phyloP scores from a whole-genome alignment of 1,140 invertebrate species.

The Lordiphosa collinella region DNA sequence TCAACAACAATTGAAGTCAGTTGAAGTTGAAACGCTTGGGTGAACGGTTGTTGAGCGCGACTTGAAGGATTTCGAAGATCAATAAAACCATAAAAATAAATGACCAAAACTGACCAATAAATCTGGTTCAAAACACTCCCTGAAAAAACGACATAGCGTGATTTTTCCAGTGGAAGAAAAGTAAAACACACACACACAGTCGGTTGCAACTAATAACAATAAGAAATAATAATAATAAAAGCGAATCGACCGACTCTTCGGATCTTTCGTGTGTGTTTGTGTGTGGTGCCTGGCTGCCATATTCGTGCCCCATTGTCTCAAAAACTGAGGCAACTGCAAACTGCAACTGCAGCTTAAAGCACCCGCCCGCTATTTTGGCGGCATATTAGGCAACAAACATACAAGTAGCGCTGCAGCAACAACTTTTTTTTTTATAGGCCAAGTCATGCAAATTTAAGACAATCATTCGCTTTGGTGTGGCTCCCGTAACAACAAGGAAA shows the following conservation, averaged over 20 bases:
- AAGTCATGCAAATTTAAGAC: conserved; percentile 59
- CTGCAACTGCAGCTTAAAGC: conserved; percentile 32
- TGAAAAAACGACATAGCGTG: conserved; percentile 1
- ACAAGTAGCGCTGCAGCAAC: conserved; percentile 15
- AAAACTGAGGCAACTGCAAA: conserved; percentile 13
- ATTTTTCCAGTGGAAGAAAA: background rate
- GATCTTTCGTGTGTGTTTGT: conserved; percentile 12
- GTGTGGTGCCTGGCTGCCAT: too few relatives aligned
- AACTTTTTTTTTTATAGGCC: conserved; percentile 59
- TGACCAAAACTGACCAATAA: background rate
- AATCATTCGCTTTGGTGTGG: conserved; percentile 45
- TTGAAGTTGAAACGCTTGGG: conserved; percentile 57
- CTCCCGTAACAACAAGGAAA: conserved; percentile 12
- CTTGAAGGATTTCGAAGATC: background rate
- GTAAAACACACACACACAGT: conserved; percentile 5
- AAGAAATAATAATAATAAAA: conserved; percentile 46
- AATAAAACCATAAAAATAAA: conserved; percentile 10
- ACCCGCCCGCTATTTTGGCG: conserved; percentile 65
- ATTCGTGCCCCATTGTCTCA: conserved; percentile 53
- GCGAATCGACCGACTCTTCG: background rate
- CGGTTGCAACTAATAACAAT: conserved; percentile 4
- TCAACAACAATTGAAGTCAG: conserved; percentile 68
- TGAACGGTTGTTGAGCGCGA: conserved; percentile 50
- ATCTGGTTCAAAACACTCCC: conserved; percentile 2
- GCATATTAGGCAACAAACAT: conserved; percentile 54